Evolutionary conservation across 2,888 invertebrate species (phyloP).

Genomic region (Eurytoma adleriae): DNA sequence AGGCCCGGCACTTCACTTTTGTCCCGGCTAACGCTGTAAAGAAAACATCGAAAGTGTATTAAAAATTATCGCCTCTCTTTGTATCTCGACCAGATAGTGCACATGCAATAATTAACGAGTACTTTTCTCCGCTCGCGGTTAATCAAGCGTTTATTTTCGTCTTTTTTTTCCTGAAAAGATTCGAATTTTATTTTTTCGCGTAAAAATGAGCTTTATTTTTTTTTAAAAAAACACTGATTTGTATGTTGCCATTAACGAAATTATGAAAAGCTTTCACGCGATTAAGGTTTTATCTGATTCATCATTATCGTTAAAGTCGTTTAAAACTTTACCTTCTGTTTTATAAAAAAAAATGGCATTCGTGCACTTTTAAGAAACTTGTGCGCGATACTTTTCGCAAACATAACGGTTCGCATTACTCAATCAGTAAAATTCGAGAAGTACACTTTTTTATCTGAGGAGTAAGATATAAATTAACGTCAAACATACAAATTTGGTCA

Average conservation of each 20-base stretch:
- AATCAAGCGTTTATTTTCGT: background rate
- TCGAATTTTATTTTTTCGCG: too few relatives aligned
- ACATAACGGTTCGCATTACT: constrained; percentile 15
- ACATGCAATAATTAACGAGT: constrained; percentile 11
- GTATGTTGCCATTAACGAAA: too few relatives aligned
- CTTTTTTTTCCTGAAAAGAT: background rate
- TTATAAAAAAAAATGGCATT: constrained; percentile 3
- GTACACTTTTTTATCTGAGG: background rate
- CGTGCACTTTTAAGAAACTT: constrained; percentile 30
- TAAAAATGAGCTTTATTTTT: too few relatives aligned
- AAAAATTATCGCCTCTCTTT: constrained; percentile 25
- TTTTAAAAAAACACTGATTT: too few relatives aligned
- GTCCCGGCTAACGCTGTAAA: background rate
- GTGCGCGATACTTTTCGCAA: background rate
- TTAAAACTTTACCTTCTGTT: constrained; percentile 25
- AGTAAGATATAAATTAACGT: background rate
- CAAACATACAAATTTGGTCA: too few relatives aligned
- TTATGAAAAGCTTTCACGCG: constrained; percentile 9
- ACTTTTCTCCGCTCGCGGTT: background rate
- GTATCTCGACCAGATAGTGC: background rate
- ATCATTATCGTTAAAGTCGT: constrained; percentile 40
- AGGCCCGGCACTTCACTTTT: background rate
- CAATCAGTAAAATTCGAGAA: constrained; percentile 13
- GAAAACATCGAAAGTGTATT: constrained; percentile 37
- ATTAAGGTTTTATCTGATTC: constrained; percentile 33